Base-by-base conservation (phyloP, 2,888 invertebrate genomes). In the Girardia tigrina region DNA sequence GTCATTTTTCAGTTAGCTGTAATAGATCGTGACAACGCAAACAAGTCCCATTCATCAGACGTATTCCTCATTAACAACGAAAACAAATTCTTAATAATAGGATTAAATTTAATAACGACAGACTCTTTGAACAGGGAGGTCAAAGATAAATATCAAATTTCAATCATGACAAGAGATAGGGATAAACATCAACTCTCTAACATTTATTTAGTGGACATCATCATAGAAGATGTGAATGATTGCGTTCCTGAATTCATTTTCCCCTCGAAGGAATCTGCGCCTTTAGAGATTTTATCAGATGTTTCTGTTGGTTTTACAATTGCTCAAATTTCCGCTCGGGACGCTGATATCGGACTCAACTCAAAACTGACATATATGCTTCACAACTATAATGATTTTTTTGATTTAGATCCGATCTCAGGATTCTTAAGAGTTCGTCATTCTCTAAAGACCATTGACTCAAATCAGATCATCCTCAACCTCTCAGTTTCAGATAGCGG, bases 211-310 rank as follows among this genome's bases (percentile, higher is more conserved):
- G 56, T 56, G n/a, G 56, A 56, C 4, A 56, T 56, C n/a, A 20
- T 56, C 23, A 56, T 56, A 20, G 56, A 56, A n/a, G 56, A 56
- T 16, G n/a, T 56, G 6, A 56, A 56, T 16, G 56, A 56, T 56
- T 56, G 56, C 56, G n/a, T 56, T 56, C 56, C 56, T 4, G 56
- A 56, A 56, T 56, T 56, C n/a, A n/a, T 56, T 4, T 56, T 56
- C n/a, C 56, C 56, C n/a, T 56, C 56, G 56, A 56, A 56, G 23
- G 56, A 56, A 56, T 56, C 56, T 2, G n/a, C 56, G n/a, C 56
- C 56, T 4, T 16, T 56, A 56, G 56, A 56, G 23, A 56, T 56
- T n/a, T 56, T 23, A 56, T 56, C 8, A 2, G 56, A 56, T 56
- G 56, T 56, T 56, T 4, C 56, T 23, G 4, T 56, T 2, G 56